Percentiles rank a stretch among this genome's conserved stretches.
Evolutionary conservation across 2,113 vertebrate species (phyloP).

Genomic region (Urocitellus parryii): DNA sequence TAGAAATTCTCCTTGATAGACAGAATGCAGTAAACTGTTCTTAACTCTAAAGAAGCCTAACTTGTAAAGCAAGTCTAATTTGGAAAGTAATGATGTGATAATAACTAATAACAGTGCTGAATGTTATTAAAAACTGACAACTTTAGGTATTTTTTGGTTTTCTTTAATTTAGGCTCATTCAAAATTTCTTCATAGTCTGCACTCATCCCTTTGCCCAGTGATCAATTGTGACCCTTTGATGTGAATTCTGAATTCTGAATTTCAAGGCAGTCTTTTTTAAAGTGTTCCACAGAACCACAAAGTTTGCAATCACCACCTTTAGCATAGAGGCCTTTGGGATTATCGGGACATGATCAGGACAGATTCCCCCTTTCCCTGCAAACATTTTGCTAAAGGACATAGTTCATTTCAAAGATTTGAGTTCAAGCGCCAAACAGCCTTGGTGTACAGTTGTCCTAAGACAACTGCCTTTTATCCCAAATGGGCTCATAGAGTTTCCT

Average conservation of each 20-base stretch:
- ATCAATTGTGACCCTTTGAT: slow-evolving; percentile 89
- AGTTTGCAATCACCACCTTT: slow-evolving; percentile 94
- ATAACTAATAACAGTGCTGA: background rate
- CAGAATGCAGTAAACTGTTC: background rate
- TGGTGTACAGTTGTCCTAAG: background rate
- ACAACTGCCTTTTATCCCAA: background rate
- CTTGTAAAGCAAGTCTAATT: background rate
- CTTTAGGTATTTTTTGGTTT: slow-evolving; percentile 88
- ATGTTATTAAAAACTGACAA: slow-evolving; percentile 91
- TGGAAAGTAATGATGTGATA: background rate
- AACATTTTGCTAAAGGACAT: slow-evolving; percentile 95
- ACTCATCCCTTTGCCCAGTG: slow-evolving; percentile 93
- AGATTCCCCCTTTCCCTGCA: slow-evolving; percentile 96
- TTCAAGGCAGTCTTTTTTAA: slow-evolving; percentile 95
- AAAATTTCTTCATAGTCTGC: slow-evolving; percentile 94
- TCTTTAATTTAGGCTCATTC: slow-evolving; percentile 83
- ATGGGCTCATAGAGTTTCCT: background rate
- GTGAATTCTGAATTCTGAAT: slow-evolving; percentile 89
- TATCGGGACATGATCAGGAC: slow-evolving; percentile 95
- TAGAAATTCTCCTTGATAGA: background rate
- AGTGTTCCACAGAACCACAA: slow-evolving; percentile 97
- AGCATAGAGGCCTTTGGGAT: slow-evolving; percentile 96
- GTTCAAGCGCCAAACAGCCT: background rate
- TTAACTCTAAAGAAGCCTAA: background rate
- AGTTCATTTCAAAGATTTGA: background rate